Evolutionary conservation across 2,113 vertebrate genomes (phyloP), one percentile per base, ranked within the genome.

Genomic region (Danio rerio): DNA sequence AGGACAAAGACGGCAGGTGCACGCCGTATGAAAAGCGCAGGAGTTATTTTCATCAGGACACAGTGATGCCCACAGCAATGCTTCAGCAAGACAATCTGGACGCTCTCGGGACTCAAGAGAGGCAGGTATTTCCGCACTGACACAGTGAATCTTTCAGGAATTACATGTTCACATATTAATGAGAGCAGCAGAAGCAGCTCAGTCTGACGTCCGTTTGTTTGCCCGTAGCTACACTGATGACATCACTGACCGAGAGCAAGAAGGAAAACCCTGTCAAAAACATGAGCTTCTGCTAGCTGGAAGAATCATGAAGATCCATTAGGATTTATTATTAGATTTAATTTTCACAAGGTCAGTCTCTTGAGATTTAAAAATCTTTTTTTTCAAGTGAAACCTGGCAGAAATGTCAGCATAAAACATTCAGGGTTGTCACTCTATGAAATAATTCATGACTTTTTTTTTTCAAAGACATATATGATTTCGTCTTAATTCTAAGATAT

Each of bases 231-330:
- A n/a, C 42, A 69, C 16, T 20, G 65, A 69, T 69, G 65, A 68
- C 43, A 47, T 69, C n/a, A 69, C 65, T 47, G 65, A 6, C 43
- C 11, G 11, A 20, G 65, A 42, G 47, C 18, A 16, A 10, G 65
- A 16, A 69, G 65, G 65, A 69, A 47, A 47, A 45, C 65, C 65
- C 65, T 47, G 65, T 42, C 18, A 42, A 47, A 69, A 69, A 47
- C 2, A 69, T 12, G 45, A 47, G 65, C 9, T 69, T 69, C 5
- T 47, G 47, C n/a, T 42, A 69, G 65, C 9, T n/a, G n/a, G n/a
- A n/a, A n/a, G n/a, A n/a, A n/a, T n/a, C n/a, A 69, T 42, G 65
- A 69, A 69, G 6, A 1, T 21, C 58, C 15, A 47, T 18, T 42
- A 42, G 18, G 65, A 68, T 47, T 42, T 68, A 68, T 68, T 66